These are phyloP conservation scores for Trachelus troglodyta DNA, from an alignment of 2,888 invertebrate genomes.

Conservation along the genomic window DNA sequence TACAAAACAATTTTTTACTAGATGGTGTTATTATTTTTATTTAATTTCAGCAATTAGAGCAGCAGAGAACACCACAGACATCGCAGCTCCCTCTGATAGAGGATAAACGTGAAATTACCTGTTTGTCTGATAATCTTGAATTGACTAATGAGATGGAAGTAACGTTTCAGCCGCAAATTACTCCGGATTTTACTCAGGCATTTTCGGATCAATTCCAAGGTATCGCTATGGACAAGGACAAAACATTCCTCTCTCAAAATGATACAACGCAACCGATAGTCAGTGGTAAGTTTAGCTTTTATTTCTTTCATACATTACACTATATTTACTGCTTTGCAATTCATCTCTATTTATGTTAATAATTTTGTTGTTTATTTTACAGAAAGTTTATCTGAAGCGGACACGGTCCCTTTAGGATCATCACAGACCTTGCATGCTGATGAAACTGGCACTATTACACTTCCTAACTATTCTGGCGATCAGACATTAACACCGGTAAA, in stretches of 20 bases:
- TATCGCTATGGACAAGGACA: slow-evolving; percentile 42
- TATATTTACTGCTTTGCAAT: not conserved
- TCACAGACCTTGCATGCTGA: slow-evolving; percentile 61
- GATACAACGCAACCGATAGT: slow-evolving; percentile 28
- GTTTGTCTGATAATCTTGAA: slow-evolving; percentile 37
- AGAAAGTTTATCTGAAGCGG: slow-evolving; percentile 46
- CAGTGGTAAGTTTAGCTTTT: slow-evolving; percentile 36
- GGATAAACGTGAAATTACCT: slow-evolving; percentile 11
- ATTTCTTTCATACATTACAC: not conserved
- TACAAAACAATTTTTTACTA: not conserved
- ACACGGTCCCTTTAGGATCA: slow-evolving; percentile 42
- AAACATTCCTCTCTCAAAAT: slow-evolving; percentile 35
- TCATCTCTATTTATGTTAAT: slow-evolving; percentile 7
- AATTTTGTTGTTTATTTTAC: slow-evolving; percentile 29
- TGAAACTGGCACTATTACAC: slow-evolving; percentile 61
- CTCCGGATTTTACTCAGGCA: slow-evolving; percentile 44
- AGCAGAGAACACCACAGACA: slow-evolving; percentile 38
- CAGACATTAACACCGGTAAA: slow-evolving; percentile 60
- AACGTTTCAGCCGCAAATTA: slow-evolving; percentile 48
- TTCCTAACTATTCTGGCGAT: slow-evolving; percentile 58
- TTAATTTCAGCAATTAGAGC: slow-evolving; percentile 47
- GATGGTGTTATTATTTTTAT: not conserved
- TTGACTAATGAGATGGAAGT: slow-evolving; percentile 42
- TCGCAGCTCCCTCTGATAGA: slow-evolving; percentile 8
- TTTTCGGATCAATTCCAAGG: slow-evolving; percentile 48